Conservation (phyloP, 1,140 invertebrate genomes). For the Drosophila novamexicana region DNA sequence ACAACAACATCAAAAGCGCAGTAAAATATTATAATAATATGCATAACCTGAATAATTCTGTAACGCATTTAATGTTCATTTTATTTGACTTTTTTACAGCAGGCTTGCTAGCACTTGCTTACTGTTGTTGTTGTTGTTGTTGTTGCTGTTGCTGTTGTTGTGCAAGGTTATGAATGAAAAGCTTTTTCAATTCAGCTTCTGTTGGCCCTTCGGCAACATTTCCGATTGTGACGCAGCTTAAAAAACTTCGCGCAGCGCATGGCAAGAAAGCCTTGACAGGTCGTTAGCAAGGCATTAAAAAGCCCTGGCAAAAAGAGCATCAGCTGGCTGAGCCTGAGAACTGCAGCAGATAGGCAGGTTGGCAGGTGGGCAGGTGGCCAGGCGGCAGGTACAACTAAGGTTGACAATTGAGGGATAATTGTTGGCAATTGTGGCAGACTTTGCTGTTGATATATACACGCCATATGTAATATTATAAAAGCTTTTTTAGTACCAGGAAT, state of each 20-base stretch:
- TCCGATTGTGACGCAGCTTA: slow-evolving; percentile 29
- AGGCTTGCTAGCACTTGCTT: background rate
- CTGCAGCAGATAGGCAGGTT: background rate
- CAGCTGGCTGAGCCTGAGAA: slow-evolving; percentile 8
- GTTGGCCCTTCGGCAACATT: slow-evolving; percentile 45
- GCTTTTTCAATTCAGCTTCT: slow-evolving; percentile 66
- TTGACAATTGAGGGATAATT: slow-evolving; percentile 23
- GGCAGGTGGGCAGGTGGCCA: too few relatives aligned
- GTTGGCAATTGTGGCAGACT: slow-evolving; percentile 4
- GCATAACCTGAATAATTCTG: slow-evolving; percentile 8
- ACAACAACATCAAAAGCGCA: background rate
- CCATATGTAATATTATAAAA: slow-evolving; percentile 1
- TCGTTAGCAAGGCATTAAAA: slow-evolving; percentile 43
- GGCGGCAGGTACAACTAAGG: slow-evolving; percentile 7
- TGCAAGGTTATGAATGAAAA: slow-evolving; percentile 80
- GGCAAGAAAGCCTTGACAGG: slow-evolving; percentile 21
- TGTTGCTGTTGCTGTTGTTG: slow-evolving; percentile 48
- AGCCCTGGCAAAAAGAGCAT: background rate
- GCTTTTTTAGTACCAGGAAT: background rate
- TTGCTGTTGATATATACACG: background rate
- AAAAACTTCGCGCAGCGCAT: slow-evolving; percentile 25
- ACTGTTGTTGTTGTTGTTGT: slow-evolving; percentile 10
- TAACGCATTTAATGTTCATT: slow-evolving; percentile 3
- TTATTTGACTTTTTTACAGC: background rate
- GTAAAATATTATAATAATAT: slow-evolving; percentile 19